Evolutionary conservation across 2,113 vertebrate species (phyloP).

Genomic region (Mandrillus leucophaeus): DNA sequence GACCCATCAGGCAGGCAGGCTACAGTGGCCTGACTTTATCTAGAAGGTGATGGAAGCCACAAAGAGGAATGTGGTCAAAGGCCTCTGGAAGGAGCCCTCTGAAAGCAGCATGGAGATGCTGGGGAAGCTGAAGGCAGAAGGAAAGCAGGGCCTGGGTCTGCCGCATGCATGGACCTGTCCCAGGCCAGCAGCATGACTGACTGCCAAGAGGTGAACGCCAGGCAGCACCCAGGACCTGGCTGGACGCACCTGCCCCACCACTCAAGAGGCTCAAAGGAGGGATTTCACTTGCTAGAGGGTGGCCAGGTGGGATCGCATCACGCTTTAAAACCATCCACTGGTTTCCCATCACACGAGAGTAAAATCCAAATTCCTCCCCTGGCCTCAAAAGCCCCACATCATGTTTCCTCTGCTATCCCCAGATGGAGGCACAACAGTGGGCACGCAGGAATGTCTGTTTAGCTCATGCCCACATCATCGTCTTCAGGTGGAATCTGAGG

Average conservation of each 20-base stretch:
- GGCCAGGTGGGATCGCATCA: too few relatives aligned
- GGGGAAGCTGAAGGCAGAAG: neutral
- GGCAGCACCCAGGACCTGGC: neutral
- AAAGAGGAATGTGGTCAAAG: rapidly evolving
- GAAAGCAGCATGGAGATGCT: neutral
- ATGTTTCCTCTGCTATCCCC: rapidly evolving
- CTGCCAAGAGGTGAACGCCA: rapidly evolving
- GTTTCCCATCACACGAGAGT: neutral
- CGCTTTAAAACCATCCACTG: neutral
- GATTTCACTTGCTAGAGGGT: neutral
- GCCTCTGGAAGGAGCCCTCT: neutral
- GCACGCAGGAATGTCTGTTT: neutral
- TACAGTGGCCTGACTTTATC: neutral
- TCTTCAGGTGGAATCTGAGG: neutral
- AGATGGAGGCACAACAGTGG: neutral
- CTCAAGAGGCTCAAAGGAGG: neutral
- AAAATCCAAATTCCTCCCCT: neutral
- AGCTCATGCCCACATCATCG: neutral
- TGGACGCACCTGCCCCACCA: neutral
- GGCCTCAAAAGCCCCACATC: neutral
- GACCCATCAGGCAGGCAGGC: neutral
- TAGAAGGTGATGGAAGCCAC: neutral
- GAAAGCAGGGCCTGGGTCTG: neutral
- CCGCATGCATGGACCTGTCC: rapidly evolving
- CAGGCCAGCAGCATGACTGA: neutral